Evolutionary conservation across 1,140 invertebrate species (phyloP), one percentile per base, ranked within the genome.

Genomic region (Cardiocondyla obscurior): DNA sequence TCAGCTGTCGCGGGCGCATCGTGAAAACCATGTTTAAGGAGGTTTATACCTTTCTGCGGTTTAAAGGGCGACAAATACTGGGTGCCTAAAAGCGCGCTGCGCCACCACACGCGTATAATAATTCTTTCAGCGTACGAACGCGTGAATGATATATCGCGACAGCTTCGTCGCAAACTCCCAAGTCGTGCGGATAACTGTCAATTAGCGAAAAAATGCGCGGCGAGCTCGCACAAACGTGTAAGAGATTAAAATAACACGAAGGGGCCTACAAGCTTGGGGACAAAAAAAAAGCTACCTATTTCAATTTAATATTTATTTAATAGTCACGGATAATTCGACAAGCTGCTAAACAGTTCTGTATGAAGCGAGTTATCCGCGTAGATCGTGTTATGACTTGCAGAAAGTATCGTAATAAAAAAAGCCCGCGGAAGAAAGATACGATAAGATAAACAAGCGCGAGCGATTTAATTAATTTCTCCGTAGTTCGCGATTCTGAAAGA

Each of bases 21-120:
- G 58, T 86, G 79, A 70, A 89, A 88, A 90, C 30, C 22, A 46
- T 60, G 55, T 19, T 72, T 49, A 77, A 64, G 44, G n/a, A 22
- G 57, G 62, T 69, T 69, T 42, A 77, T 77, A 69, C 25, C 44
- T 79, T 79, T 79, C 62, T 28, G 60, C 74, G 46, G 33, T 67
- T 67, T 77, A 46, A 87, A 86, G 1, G 57, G 16, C 19, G 51
- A 49, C 53, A 28, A 62, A 60, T 28, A 39, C 39, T 39, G 33
- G 53, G 10, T 6, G 83, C 16, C 19, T 67, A 39, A 82, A 33
- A 57, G n/a, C 6, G 44, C 10, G 42, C 25, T 10, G 4, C 3
- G 3, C 36, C 36, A 16, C 28, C 36, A 36, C 19, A 30, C 25
- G 53, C 30, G 33, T 55, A 14, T 44, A 36, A 67, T 65, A 58